Percentiles rank a stretch among this genome's conserved stretches.
phyloP scores from a whole-genome alignment of 2,797 vertebrate species.

The Tokudaia tokunoshimensis region DNA sequence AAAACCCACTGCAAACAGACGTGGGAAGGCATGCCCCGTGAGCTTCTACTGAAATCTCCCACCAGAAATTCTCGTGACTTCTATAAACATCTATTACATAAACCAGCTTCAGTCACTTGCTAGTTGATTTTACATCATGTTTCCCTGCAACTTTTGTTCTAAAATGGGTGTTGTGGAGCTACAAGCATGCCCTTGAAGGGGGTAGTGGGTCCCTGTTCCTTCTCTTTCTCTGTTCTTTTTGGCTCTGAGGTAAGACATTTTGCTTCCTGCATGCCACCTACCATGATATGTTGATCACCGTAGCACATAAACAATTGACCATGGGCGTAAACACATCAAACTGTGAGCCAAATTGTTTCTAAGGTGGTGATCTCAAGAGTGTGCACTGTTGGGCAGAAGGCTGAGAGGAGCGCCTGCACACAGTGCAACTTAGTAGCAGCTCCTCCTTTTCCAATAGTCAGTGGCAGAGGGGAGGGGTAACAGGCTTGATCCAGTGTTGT shows the following conservation, averaged over 20 bases:
- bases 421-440: neutral
- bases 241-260: neutral
- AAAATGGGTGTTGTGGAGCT: neutral
- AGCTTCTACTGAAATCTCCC: neutral
- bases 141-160: neutral
- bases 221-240: neutral
- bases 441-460: neutral
- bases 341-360: neutral
- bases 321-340: neutral
- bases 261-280: neutral
- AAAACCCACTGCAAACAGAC: neutral
- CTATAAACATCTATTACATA: neutral
- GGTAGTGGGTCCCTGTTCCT: neutral
- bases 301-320: neutral
- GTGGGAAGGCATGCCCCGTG: rapidly evolving
- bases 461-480: neutral
- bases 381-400: neutral
- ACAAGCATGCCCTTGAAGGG: neutral
- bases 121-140: neutral
- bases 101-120: neutral
- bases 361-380: neutral
- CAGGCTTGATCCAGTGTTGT: neutral
- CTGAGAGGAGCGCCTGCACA: neutral
- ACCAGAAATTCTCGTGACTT: neutral
- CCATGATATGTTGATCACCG: neutral